A percentile compares a stretch with the other conserved stretches of the same genome.
These are phyloP conservation scores for Steinernema hermaphroditum DNA, from an alignment of 2,888 invertebrate species.

Conservation along the genomic window DNA sequence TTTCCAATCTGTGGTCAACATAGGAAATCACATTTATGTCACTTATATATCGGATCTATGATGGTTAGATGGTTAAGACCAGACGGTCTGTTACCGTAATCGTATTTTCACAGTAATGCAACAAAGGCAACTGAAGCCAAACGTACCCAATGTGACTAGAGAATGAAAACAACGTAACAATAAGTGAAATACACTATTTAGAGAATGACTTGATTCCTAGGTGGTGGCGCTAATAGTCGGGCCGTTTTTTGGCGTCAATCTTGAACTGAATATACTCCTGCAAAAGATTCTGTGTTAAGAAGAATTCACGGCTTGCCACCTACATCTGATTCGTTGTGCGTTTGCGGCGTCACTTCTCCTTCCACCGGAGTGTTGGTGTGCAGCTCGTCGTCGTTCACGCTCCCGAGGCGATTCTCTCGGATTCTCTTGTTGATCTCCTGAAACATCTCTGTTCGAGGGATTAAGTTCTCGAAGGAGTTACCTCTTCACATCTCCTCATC, in stretches of 20 bases:
- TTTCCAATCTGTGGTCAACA: no score
- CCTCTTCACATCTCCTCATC: constrained; percentile 43
- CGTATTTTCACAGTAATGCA: no score
- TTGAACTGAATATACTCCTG: constrained; percentile 23
- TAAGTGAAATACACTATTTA: constrained; percentile 26
- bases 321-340: not conserved
- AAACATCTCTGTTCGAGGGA: not conserved
- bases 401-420: not conserved
- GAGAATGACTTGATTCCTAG: not conserved
- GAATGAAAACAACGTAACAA: not conserved
- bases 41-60: no score
- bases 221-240: not conserved
- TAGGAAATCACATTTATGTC: no score
- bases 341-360: not conserved
- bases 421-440: not conserved
- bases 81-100: no score
- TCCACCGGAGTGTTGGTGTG: constrained; percentile 26
- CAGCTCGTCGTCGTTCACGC: not conserved
- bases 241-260: constrained; percentile 3
- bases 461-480: not conserved
- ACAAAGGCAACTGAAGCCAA: no score
- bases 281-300: not conserved
- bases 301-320: no score
- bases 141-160: not conserved
- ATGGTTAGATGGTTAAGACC: no score